Evolutionary conservation across 1,140 invertebrate species (phyloP), one percentile per base, ranked within the genome.

Genomic region (Pygmarrhopalites habei): DNA sequence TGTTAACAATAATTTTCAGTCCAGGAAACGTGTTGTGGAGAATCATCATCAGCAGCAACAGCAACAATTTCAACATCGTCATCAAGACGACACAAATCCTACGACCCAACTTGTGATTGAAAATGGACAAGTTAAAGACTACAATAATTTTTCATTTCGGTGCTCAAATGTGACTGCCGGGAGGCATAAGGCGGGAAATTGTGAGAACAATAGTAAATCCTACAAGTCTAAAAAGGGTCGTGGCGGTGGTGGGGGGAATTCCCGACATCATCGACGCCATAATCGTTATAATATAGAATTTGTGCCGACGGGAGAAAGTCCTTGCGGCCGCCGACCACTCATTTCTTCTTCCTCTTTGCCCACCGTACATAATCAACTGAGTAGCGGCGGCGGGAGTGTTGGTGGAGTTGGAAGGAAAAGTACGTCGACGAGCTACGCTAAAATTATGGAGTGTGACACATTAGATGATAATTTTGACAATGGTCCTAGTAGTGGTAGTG

Each of bases 381-480:
- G 4, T 5, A n/a, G 23, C 10, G 44, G n/a, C n/a, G 44, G n/a
- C n/a, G 23, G 44, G 7, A n/a, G 44, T 41, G n/a, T 5, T n/a
- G 44, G 44, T 5, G 19, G 44, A 12, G n/a, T 10, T 5, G 19
- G 23, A 19, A 47, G n/a, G 44, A n/a, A 19, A n/a, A 47, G 44
- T 35, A 15, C 5, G 5, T 7, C 5, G 4, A 46, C n/a, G 4
- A 4, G 5, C 4, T 21, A 46, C 44, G 19, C 15, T n/a, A 46
- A 21, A 21, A 26, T 52, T 26, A 65, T 66, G 63, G 60, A 62
- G 35, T 68, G 61, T 30, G 65, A 71, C 46, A 56, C 62, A 26
- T 57, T 65, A 19, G 68, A 67, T 47, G 68, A 65, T 55, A 67
- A 66, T 58, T 64, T 63, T 55, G 65, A 71, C 60, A 66, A 70